Percentiles rank a stretch among this genome's conserved stretches.
phyloP scores from a whole-genome alignment of 1,140 invertebrate genomes.

The Leguminivora glycinivorella region DNA sequence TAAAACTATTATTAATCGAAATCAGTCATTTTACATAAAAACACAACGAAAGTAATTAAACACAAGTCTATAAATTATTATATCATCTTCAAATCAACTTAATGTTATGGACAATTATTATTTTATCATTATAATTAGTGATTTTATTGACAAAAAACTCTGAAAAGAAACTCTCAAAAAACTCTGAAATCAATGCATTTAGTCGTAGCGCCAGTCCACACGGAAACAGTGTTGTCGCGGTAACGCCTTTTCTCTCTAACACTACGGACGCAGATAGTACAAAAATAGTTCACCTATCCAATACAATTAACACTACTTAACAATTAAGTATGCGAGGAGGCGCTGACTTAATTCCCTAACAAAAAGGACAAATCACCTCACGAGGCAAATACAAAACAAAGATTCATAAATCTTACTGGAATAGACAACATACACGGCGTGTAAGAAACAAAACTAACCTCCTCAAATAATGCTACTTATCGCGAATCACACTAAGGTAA shows the following conservation, averaged over 20 bases:
- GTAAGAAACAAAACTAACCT: conserved; percentile 40
- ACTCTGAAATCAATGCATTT: conserved; percentile 41
- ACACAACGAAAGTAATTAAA: no score
- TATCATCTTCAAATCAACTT: no score
- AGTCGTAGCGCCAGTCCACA: conserved; percentile 48
- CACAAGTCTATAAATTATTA: no score
- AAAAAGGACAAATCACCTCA: conserved; percentile 37
- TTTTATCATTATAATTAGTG: background rate
- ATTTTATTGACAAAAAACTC: background rate
- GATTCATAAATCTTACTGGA: conserved; percentile 43
- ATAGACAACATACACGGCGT: conserved; percentile 35
- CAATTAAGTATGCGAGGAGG: conserved; percentile 74
- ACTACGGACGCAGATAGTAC: conserved; percentile 73
- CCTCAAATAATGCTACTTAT: conserved; percentile 71
- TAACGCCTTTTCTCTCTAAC: conserved; percentile 66
- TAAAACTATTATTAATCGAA: conserved; percentile 1
- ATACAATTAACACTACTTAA: conserved; percentile 78
- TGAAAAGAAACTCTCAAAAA: background rate
- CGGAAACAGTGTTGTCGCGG: conserved; percentile 64
- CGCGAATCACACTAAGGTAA: conserved; percentile 78
- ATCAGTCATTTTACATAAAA: background rate
- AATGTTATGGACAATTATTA: background rate
- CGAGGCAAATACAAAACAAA: conserved; percentile 38
- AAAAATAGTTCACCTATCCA: conserved; percentile 78
- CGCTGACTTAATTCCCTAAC: conserved; percentile 32